These are phyloP conservation scores for Aurelia aurita complex sp. Pacific DNA, from an alignment of 30 jellyfish, hydroid and myxozoan genomes.

Conservation along the genomic window DNA sequence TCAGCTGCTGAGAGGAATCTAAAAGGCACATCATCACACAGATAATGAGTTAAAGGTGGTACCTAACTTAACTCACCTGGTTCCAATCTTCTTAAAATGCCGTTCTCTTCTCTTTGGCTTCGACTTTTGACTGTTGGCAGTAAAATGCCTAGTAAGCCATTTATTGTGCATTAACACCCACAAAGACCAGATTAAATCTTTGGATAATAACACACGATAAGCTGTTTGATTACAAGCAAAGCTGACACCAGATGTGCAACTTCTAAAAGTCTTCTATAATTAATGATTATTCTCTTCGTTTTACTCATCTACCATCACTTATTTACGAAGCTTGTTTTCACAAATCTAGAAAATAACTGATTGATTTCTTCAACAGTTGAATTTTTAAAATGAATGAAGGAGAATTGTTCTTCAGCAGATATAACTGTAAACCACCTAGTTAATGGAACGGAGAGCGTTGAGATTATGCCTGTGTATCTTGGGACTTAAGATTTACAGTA, in stretches of 20 bases:
- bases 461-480: no score
- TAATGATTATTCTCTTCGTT: constrained; percentile 29
- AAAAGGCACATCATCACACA: no score
- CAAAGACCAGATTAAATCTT: constrained; percentile 55
- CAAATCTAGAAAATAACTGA: constrained; percentile 8
- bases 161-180: constrained; percentile 50
- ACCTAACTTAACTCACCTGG: not conserved
- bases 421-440: not conserved
- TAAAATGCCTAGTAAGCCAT: constrained; percentile 18
- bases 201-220: constrained; percentile 23
- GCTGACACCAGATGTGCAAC: constrained; percentile 75
- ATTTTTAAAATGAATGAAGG: not conserved
- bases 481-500: no score
- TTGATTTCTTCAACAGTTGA: constrained; percentile 4
- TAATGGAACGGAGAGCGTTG: not conserved
- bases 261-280: constrained; percentile 37
- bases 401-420: not conserved
- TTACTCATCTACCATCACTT: constrained; percentile 23
- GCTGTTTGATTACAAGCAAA: constrained; percentile 36
- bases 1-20: no score
- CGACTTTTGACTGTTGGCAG: constrained; percentile 22
- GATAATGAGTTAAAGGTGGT: no score
- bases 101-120: not conserved
- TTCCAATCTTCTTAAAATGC: not conserved
- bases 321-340: constrained; percentile 7